Conservation (phyloP, 1,140 invertebrate genomes). For the Lucilia cuprina region DNA sequence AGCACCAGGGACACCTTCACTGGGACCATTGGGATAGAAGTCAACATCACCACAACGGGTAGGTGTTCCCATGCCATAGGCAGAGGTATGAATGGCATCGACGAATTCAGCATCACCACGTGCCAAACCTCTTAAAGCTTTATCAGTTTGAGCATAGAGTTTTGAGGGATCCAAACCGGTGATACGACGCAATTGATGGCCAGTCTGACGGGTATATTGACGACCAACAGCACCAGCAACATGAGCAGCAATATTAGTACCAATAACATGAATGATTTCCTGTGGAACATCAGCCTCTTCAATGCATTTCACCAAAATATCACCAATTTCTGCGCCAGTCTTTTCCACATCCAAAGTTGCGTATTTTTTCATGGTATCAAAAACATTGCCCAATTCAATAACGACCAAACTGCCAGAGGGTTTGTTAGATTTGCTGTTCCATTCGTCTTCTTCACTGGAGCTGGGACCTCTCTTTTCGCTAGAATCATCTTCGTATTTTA, state of each 20-base stretch:
- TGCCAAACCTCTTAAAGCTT: constrained; percentile 64
- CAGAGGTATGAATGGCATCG: constrained; percentile 77
- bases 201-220: constrained; percentile 66
- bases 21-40: constrained; percentile 75
- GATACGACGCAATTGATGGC: constrained; percentile 64
- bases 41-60: constrained; percentile 72
- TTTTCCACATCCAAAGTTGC: constrained; percentile 53
- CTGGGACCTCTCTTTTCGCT: constrained; percentile 41
- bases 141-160: constrained; percentile 68
- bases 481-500: constrained; percentile 5
- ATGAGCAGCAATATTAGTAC: constrained; percentile 51
- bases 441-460: constrained; percentile 13
- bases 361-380: constrained; percentile 33
- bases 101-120: constrained; percentile 66
- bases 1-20: constrained; percentile 61
- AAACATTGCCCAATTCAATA: constrained; percentile 33
- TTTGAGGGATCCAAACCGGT: constrained; percentile 74
- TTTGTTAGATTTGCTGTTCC: not conserved
- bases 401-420: constrained; percentile 23
- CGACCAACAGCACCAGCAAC: constrained; percentile 65
- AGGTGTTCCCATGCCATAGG: constrained; percentile 71
- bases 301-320: constrained; percentile 32
- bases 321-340: constrained; percentile 40
- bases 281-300: constrained; percentile 31
- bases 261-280: constrained; percentile 41